phyloP scores from a whole-genome alignment of 2,113 vertebrate species.

The Cottus gobio region DNA sequence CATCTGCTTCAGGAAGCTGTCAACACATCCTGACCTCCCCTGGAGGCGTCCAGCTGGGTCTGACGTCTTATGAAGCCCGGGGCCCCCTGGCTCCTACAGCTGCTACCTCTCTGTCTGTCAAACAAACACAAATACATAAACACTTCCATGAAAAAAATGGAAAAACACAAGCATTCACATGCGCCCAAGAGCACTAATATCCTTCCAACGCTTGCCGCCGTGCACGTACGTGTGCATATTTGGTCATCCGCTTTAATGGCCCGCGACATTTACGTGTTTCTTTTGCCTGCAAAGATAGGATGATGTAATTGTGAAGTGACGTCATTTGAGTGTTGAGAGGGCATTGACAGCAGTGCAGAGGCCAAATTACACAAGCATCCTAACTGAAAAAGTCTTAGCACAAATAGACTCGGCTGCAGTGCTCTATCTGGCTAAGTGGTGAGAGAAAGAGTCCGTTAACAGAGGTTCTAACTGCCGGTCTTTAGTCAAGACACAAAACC shows the following conservation, averaged over 20 bases:
- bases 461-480: conserved; percentile 8
- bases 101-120: conserved; percentile 47
- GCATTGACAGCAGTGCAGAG: neutral
- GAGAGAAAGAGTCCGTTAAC: conserved; percentile 13
- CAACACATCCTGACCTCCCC: conserved; percentile 72
- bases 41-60: conserved; percentile 72
- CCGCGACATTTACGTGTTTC: conserved; percentile 19
- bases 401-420: neutral
- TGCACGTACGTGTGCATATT: neutral
- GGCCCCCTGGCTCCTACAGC: conserved; percentile 57
- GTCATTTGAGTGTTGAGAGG: conserved; percentile 41
- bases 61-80: conserved; percentile 60
- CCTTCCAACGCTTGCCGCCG: neutral
- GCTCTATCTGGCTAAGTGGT: neutral
- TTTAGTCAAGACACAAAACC: neutral
- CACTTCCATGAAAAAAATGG: conserved; percentile 8
- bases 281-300: conserved; percentile 24
- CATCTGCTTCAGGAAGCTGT: conserved; percentile 64
- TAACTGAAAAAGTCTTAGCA: conserved; percentile 2
- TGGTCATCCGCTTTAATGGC: conserved; percentile 20
- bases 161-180: conserved; percentile 36
- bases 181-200: conserved; percentile 1
- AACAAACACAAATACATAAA: conserved; percentile 44
- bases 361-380: conserved; percentile 21
- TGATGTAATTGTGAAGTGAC: conserved; percentile 46